These are phyloP conservation scores for Pangasianodon gigas DNA, from an alignment of 2,113 vertebrate genomes.

Conservation along the genomic window DNA sequence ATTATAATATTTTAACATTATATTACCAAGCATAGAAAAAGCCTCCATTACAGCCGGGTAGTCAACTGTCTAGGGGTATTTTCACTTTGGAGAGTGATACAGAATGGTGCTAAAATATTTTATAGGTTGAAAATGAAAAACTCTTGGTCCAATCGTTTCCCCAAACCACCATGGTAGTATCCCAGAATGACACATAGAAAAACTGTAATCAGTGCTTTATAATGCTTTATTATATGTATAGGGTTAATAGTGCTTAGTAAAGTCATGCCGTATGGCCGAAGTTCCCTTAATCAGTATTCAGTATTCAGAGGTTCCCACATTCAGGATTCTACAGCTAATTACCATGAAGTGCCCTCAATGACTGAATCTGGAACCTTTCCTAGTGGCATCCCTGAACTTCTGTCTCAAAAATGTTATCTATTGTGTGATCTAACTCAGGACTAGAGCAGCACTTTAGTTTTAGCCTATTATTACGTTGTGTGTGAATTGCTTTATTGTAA, in stretches of 20 bases:
- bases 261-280: background rate
- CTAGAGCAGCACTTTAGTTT: conserved; percentile 36
- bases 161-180: conserved; percentile 21
- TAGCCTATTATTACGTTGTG: conserved; percentile 16
- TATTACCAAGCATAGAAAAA: background rate
- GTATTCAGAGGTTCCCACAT: background rate
- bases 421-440: conserved; percentile 25
- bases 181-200: background rate
- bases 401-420: conserved; percentile 3
- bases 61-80: conserved; percentile 11
- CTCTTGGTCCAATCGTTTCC: conserved; percentile 52
- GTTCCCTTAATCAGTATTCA: background rate
- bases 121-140: conserved; percentile 13
- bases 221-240: conserved; percentile 21
- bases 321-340: background rate
- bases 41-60: background rate
- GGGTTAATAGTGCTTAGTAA: background rate
- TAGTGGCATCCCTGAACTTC: background rate
- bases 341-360: background rate
- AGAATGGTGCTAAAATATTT: conserved; percentile 47
- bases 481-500: conserved; percentile 39
- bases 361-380: background rate
- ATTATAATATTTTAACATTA: conserved; percentile 8
- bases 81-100: conserved; percentile 15
- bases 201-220: background rate